A percentile compares a stretch with the other conserved stretches of the same genome.
Conservation (phyloP, 1,140 invertebrate species). For the Drosophila serrata region DNA sequence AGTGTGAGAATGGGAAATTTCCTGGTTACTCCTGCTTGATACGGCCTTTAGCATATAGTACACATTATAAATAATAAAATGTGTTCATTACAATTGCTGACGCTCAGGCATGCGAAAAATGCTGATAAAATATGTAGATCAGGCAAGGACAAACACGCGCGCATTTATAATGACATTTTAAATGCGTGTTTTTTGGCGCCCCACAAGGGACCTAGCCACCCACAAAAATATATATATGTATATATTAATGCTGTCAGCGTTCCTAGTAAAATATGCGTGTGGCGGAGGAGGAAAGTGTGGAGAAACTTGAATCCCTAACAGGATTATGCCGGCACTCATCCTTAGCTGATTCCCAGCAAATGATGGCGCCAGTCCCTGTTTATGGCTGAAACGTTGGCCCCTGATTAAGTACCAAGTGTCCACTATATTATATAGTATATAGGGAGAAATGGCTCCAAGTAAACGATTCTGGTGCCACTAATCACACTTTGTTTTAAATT, state of each 20-base stretch:
- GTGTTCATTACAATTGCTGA: conserved; percentile 75
- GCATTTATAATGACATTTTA: conserved; percentile 81
- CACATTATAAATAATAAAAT: conserved; percentile 74
- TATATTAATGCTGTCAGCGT: conserved; percentile 63
- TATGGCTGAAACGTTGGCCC: conserved; percentile 43
- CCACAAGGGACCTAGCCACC: conserved; percentile 12
- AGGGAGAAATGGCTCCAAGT: background rate
- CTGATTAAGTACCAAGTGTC: conserved; percentile 55
- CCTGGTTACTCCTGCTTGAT: conserved; percentile 11
- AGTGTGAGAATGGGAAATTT: conserved; percentile 7
- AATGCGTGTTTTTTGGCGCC: conserved; percentile 71
- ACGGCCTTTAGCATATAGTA: conserved; percentile 7
- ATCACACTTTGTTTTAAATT: conserved; percentile 22
- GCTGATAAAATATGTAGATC: conserved; percentile 75
- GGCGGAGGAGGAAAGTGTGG: background rate
- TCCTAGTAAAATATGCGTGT: conserved; percentile 50
- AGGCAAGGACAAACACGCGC: conserved; percentile 30
- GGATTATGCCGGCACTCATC: conserved; percentile 28
- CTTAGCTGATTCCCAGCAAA: conserved; percentile 26
- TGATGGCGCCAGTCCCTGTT: conserved; percentile 64
- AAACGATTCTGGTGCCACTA: conserved; percentile 6
- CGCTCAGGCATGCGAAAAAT: conserved; percentile 76
- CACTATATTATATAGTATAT: conserved; percentile 4
- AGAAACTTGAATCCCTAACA: conserved; percentile 9
- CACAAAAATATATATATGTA: conserved; percentile 47